Evolutionary conservation across 1,140 invertebrate species (phyloP).

Genomic region (Trissolcus basalis): DNA sequence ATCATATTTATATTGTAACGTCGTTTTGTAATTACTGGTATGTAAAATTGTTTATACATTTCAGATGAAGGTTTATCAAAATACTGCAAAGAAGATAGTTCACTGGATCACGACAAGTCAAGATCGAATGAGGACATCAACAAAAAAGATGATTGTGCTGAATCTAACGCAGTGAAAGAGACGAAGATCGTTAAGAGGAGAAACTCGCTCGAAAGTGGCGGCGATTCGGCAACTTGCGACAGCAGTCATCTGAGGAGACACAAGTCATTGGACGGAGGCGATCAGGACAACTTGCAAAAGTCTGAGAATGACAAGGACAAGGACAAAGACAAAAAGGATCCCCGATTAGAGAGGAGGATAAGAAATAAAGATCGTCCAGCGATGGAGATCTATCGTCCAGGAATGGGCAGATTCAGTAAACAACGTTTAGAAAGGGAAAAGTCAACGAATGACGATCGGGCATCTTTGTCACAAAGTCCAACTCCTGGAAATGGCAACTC

Average conservation of each 20-base stretch:
- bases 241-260: slow-evolving; percentile 75
- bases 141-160: slow-evolving; percentile 28
- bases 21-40: not conserved
- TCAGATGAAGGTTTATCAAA: slow-evolving; percentile 30
- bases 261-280: slow-evolving; percentile 79
- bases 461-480: slow-evolving; percentile 71
- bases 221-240: slow-evolving; percentile 72
- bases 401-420: slow-evolving; percentile 84
- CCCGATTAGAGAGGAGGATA: slow-evolving; percentile 80
- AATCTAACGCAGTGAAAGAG: slow-evolving; percentile 33
- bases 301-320: slow-evolving; percentile 75
- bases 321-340: slow-evolving; percentile 76
- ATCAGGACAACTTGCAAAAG: slow-evolving; percentile 77
- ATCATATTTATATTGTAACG: no score
- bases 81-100: slow-evolving; percentile 11
- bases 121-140: slow-evolving; percentile 60
- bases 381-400: slow-evolving; percentile 84
- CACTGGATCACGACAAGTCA: slow-evolving; percentile 48
- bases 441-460: slow-evolving; percentile 69
- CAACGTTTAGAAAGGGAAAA: slow-evolving; percentile 81
- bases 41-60: slow-evolving; percentile 6
- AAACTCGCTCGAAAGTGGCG: slow-evolving; percentile 78
- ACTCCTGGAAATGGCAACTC: slow-evolving; percentile 61
- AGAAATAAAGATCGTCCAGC: slow-evolving; percentile 85
- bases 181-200: slow-evolving; percentile 72